Base-by-base conservation (phyloP, 2,797 vertebrate genomes). In the Iguana delicatissima region DNA sequence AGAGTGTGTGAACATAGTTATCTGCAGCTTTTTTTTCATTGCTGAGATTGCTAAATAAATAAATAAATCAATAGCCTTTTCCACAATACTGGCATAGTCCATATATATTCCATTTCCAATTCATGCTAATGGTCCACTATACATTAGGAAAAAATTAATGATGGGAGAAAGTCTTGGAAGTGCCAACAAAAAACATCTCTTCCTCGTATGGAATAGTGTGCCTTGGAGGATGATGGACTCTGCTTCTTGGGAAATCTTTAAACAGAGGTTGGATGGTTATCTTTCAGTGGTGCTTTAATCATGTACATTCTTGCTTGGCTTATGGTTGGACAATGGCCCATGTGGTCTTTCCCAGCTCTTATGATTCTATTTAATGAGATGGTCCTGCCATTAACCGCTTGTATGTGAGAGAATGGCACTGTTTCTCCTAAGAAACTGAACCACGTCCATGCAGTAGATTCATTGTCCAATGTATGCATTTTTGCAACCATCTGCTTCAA, bases 401-500 rank as follows among this genome's bases (percentile, higher is more conserved):
- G 18, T 52, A 1, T 87, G 10, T 32, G 32, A 10, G 20, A 32
- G 10, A 80, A 85, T 35, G 14, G 10, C 13, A 18, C 1, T 5
- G 9, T 22, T n/a, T 42, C 26, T 67, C 32, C 46, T 46, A 76
- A 29, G 4, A 69, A 55, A 69, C 26, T 52, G 32, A 55, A 29
- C 29, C 52, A 6, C 50, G n/a, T 24, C 13, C 67, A 6, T 2
- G 10, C n/a, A 32, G 16, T 38, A 6, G 7, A 32, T 79, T n/a
- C 13, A 32, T 29, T 80, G 16, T 77, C 4, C 13, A 57, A 18
- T 72, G 38, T 26, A n/a, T 32, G 18, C 3, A 50, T 90, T 62
- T 90, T 26, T 35, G 32, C 29, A 86, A 73, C 38, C 38, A 73
- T 38, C 13, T 92, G 86, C 89, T 52, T 50, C 92, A 89, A 93